phyloP scores from a whole-genome alignment of 2,797 vertebrate species.

The Parauchenoglanis punctatus region DNA sequence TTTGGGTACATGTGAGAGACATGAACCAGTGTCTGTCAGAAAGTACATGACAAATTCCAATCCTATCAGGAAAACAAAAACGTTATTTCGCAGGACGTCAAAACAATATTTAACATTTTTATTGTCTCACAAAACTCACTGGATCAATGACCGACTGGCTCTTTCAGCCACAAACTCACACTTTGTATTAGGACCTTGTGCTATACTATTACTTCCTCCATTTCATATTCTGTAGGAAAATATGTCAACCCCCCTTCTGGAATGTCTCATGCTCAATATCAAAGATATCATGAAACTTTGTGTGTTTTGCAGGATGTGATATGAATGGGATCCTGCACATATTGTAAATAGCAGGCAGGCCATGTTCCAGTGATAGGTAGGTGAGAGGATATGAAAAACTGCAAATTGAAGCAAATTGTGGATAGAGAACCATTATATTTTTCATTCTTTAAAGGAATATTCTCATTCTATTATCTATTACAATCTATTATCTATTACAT shows the following conservation, averaged over 20 bases:
- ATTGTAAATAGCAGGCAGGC: background rate
- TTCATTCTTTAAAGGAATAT: background rate
- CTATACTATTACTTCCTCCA: background rate
- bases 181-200: background rate
- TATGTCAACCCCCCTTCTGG: background rate
- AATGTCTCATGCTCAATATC: background rate
- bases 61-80: background rate
- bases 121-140: background rate
- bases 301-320: background rate
- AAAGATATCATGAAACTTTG: background rate
- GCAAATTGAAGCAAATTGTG: background rate
- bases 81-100: background rate
- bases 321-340: background rate
- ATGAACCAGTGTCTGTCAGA: background rate
- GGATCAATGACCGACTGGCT: background rate
- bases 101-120: background rate
- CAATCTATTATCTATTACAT: too few relatives aligned
- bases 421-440: background rate
- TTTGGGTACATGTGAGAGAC: background rate
- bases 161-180: background rate
- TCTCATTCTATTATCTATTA: too few relatives aligned
- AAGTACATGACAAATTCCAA: background rate
- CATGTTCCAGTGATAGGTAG: background rate
- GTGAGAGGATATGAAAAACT: background rate
- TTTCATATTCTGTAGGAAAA: conserved; percentile 8